Conservation (phyloP, 2,888 invertebrate genomes). For the Hirtodrosophila alboralis region DNA sequence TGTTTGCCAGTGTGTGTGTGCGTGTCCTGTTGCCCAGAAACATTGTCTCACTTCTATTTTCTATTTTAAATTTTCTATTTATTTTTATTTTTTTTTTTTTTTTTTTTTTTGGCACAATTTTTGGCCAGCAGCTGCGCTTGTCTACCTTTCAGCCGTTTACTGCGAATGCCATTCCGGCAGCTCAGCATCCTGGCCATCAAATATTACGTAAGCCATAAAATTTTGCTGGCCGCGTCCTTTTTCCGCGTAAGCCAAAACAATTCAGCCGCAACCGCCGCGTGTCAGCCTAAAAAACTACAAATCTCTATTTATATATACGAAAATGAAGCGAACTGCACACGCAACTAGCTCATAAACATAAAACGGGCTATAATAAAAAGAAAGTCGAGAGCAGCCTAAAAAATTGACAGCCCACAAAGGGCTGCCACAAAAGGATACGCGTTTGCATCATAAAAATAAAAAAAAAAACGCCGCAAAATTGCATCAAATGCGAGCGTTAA, state of each 20-base stretch:
- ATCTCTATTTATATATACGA: background rate
- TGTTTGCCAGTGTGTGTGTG: slow-evolving; percentile 11
- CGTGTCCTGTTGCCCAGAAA: slow-evolving; percentile 15
- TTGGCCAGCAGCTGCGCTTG: slow-evolving; percentile 6
- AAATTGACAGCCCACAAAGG: slow-evolving; percentile 47
- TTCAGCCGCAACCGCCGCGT: slow-evolving; percentile 59
- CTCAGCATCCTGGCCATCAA: background rate
- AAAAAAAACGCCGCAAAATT: slow-evolving; percentile 26
- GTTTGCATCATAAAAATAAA: slow-evolving; percentile 32
- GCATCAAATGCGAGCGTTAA: slow-evolving; percentile 51
- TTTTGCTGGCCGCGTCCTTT: slow-evolving; percentile 31
- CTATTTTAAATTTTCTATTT: no score
- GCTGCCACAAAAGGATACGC: slow-evolving; percentile 50
- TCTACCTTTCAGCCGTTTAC: slow-evolving; percentile 3
- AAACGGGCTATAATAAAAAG: slow-evolving; percentile 30
- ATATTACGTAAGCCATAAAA: slow-evolving; percentile 66
- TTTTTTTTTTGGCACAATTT: slow-evolving; percentile 16
- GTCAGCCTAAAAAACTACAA: slow-evolving; percentile 64
- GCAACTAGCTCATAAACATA: slow-evolving; percentile 64
- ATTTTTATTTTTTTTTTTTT: slow-evolving; percentile 12
- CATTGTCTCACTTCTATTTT: slow-evolving; percentile 33
- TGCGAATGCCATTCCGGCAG: slow-evolving; percentile 20
- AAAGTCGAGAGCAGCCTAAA: slow-evolving; percentile 30
- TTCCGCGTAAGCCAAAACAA: slow-evolving; percentile 61
- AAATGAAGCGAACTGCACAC: slow-evolving; percentile 61